Evolutionary conservation across 92 coral and sea anemone species (phyloP).

Genomic region (Epizoanthus rinbou): DNA sequence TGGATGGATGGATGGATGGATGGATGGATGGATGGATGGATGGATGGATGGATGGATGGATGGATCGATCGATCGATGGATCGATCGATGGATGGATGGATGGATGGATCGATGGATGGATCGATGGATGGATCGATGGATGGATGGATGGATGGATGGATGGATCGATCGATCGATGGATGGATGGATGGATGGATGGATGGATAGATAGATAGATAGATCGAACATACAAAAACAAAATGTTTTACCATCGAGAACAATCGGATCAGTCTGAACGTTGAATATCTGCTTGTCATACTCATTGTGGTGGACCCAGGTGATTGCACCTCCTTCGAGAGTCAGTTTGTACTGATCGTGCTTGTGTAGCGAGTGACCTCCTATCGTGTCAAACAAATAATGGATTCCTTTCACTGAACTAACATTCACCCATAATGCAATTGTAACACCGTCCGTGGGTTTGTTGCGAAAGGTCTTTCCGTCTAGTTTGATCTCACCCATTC

Average conservation of each 20-base stretch:
- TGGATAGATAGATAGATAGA: too few species aligned
- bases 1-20: too few species aligned
- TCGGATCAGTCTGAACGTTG: constrained; percentile 78
- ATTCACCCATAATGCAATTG: constrained; percentile 92
- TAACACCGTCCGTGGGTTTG: constrained; percentile 92
- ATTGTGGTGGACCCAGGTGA: constrained; percentile 87
- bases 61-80: too few species aligned
- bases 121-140: too few species aligned
- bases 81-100: too few species aligned
- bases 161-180: too few species aligned
- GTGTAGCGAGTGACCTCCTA: constrained; percentile 96
- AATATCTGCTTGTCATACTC: constrained; percentile 78
- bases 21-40: too few species aligned
- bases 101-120: too few species aligned
- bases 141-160: too few species aligned
- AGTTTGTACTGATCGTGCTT: constrained; percentile 90
- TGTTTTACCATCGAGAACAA: constrained; percentile 80
- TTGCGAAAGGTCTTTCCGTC: constrained; percentile 94
- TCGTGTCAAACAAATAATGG: constrained; percentile 87
- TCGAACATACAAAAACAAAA: too few species aligned
- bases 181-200: too few species aligned
- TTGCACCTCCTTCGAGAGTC: constrained; percentile 74
- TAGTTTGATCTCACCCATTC: constrained; percentile 82
- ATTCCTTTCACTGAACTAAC: constrained; percentile 76
- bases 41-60: too few species aligned